Evolutionary conservation across 2,888 invertebrate genomes (phyloP).

Genomic region (Scaptomyza reducta): DNA sequence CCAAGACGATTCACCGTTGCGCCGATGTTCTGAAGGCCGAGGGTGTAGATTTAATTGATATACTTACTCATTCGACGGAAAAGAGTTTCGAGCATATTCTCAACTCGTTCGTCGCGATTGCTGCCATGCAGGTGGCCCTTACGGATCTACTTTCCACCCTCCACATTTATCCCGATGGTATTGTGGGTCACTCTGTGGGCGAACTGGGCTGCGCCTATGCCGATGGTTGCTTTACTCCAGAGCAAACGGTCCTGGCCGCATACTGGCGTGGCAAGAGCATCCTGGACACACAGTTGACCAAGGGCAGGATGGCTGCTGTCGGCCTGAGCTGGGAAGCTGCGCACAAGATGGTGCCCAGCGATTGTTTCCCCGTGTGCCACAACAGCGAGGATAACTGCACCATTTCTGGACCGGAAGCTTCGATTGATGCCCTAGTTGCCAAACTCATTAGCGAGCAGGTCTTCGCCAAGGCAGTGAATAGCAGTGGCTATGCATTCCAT

Average conservation of each 20-base stretch:
- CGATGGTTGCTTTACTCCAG: conserved; percentile 96
- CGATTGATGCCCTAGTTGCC: conserved; percentile 89
- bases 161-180: conserved; percentile 95
- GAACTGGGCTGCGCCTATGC: conserved; percentile 95
- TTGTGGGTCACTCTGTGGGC: conserved; percentile 94
- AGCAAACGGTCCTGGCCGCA: conserved; percentile 96
- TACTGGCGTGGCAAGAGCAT: conserved; percentile 96
- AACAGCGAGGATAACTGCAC: conserved; percentile 97
- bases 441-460: conserved; percentile 89
- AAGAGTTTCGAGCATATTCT: conserved; percentile 93
- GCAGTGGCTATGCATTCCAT: conserved; percentile 97
- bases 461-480: conserved; percentile 94
- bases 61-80: conserved; percentile 91
- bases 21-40: conserved; percentile 91
- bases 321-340: conserved; percentile 95
- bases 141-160: conserved; percentile 92
- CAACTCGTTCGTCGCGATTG: conserved; percentile 96
- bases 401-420: conserved; percentile 92
- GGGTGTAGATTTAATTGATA: conserved; percentile 92
- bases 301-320: conserved; percentile 96
- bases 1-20: conserved; percentile 90
- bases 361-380: conserved; percentile 95
- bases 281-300: conserved; percentile 89
- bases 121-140: conserved; percentile 98
- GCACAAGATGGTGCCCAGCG: conserved; percentile 89